Base-by-base conservation (phyloP, 2,797 vertebrate genomes). In the Sus cebifrons region DNA sequence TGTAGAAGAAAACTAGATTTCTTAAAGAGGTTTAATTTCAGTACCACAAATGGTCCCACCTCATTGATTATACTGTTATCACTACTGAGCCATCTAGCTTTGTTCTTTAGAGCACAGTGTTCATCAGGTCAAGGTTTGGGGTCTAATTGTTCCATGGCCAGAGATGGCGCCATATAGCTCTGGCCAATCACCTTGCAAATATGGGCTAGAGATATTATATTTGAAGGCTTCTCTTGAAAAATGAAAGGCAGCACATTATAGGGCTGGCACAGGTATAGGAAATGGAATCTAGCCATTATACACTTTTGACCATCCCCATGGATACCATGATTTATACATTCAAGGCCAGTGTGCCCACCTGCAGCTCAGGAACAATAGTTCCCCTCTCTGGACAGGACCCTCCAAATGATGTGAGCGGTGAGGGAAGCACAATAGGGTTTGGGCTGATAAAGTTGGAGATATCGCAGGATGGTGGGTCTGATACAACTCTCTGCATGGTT, bases 371-470 rank as follows among this genome's bases (percentile, higher is more conserved):
- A 83, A 99, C 99, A 79, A 99, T 98, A 0, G 99, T 99, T 89
- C 99, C 99, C 96, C 99, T 99, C 86, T 99, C 99, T 10, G 99
- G 97, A 97, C 99, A 99, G 1, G 99, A 99, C 9, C 99, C 99
- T 32, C 99, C 99, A 98, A 99, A 99, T 36, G 99, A 99, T 83
- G 99, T 99, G 91, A 99, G 98, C 0, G 99, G 99, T 82, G 99
- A 99, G 70, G 99, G 99, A 96, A 99, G 99, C 44, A 99, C 99
- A 94, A 99, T 98, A 0, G 99, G 99, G 95, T 99, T 99, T 6
- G 99, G 99, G 87, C 99, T 99, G 96, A 99, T 97, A 74, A 99
- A 99, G 85, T 98, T 99, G 98, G 98, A 99, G 96, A 99, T 97
- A 96, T 99, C 99, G 97, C 99, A 99, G 79, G 98, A 98, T 0